phyloP scores from a whole-genome alignment of 2,113 vertebrate genomes.

The Tyto alba region DNA sequence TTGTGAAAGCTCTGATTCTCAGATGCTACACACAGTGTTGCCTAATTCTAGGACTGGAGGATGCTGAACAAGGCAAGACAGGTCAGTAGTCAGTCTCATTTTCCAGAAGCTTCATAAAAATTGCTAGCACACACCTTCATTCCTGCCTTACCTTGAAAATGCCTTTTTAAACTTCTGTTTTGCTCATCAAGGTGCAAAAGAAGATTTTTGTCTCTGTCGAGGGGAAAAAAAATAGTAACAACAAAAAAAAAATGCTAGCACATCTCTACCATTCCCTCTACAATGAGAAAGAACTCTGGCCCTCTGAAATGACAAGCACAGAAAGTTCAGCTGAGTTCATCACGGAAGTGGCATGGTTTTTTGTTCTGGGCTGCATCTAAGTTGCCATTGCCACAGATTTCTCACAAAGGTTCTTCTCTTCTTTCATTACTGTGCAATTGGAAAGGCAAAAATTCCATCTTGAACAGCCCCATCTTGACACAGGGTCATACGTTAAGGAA shows the following conservation, averaged over 20 bases:
- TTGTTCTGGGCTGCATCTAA: background rate
- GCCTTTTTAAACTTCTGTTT: background rate
- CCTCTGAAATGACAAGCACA: background rate
- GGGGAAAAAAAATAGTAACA: background rate
- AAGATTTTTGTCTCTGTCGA: background rate
- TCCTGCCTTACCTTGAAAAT: background rate
- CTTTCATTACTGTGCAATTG: background rate
- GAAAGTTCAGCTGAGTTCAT: background rate
- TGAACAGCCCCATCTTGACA: background rate
- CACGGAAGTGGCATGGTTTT: fast-evolving
- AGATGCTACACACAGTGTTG: background rate
- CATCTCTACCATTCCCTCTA: background rate
- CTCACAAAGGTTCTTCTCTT: background rate
- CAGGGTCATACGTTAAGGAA: background rate
- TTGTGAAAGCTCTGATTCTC: background rate
- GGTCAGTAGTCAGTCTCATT: background rate
- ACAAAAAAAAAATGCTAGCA: background rate
- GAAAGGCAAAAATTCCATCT: background rate
- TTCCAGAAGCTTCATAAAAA: background rate
- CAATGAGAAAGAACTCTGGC: background rate
- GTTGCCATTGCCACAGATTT: background rate
- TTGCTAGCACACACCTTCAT: background rate
- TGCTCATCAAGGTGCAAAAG: background rate
- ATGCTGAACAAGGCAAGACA: background rate
- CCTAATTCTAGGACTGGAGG: background rate